Conservation (phyloP, 2,113 vertebrate genomes). For the Clarias gariepinus region DNA sequence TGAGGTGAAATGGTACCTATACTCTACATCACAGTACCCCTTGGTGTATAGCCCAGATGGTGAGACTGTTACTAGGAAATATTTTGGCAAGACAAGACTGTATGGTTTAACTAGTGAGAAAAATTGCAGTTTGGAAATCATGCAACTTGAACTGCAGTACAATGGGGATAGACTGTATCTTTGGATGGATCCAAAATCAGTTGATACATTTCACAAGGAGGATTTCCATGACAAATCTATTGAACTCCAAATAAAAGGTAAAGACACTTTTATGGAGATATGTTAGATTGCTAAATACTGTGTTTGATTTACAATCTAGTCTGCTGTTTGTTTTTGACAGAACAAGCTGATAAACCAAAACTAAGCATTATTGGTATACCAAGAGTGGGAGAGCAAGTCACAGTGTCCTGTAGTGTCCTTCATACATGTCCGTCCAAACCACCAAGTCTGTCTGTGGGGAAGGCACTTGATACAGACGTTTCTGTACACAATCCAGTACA, state of each 20-base stretch:
- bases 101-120: conserved; percentile 6
- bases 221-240: conserved; percentile 25
- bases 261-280: too few species aligned
- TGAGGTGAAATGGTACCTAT: conserved; percentile 32
- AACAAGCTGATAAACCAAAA: conserved; percentile 54
- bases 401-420: conserved; percentile 56
- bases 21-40: neutral
- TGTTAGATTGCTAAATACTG: neutral
- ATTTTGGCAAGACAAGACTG: neutral
- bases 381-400: conserved; percentile 57
- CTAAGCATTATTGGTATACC: conserved; percentile 52
- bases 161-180: conserved; percentile 21
- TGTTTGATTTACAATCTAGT: neutral
- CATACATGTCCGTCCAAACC: conserved; percentile 55
- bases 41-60: conserved; percentile 16
- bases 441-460: conserved; percentile 48
- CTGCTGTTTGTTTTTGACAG: conserved; percentile 53
- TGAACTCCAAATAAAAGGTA: conserved; percentile 31
- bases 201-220: conserved; percentile 18
- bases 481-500: conserved; percentile 4
- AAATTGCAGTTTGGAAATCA: conserved; percentile 39
- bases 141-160: neutral
- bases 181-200: conserved; percentile 28
- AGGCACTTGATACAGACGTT: neutral
- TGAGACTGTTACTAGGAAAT: neutral